Percentiles rank a stretch among this genome's conserved stretches.
These are phyloP conservation scores for Buteo buteo DNA, from an alignment of 2,113 vertebrate genomes.

Conservation along the genomic window DNA sequence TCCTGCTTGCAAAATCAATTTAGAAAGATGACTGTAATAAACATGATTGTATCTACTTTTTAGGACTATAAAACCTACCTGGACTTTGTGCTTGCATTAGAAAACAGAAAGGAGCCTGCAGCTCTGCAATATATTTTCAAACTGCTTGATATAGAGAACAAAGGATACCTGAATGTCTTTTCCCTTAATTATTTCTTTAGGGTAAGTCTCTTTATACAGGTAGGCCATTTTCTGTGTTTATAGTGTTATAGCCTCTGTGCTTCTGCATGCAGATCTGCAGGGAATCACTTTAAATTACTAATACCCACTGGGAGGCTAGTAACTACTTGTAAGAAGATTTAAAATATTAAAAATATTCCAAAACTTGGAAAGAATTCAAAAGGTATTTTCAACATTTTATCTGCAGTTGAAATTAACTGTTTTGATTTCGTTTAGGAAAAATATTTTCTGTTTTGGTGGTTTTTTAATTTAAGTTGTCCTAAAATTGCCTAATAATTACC, in stretches of 20 bases:
- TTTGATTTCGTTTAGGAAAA: background rate
- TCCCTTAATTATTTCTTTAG: constrained; percentile 98
- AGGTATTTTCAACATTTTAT: background rate
- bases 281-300: constrained; percentile 45
- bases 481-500: background rate
- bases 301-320: background rate
- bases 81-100: constrained; percentile 96
- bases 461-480: background rate
- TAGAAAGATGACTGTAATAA: constrained; percentile 50
- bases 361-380: constrained; percentile 39
- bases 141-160: constrained; percentile 97
- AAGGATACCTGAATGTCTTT: constrained; percentile 93
- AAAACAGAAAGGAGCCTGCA: constrained; percentile 97
- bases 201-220: constrained; percentile 77
- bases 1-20: constrained; percentile 68
- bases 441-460: background rate
- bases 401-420: background rate
- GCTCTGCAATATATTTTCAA: constrained; percentile 98
- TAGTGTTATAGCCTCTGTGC: constrained; percentile 32
- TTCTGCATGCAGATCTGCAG: constrained; percentile 44
- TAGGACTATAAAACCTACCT: constrained; percentile 99
- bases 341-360: background rate
- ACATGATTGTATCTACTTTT: constrained; percentile 55
- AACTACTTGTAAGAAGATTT: constrained; percentile 42
- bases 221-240: constrained; percentile 51